Evolutionary conservation across 2,888 invertebrate genomes (phyloP).

Genomic region (Rhodophaea formosa): DNA sequence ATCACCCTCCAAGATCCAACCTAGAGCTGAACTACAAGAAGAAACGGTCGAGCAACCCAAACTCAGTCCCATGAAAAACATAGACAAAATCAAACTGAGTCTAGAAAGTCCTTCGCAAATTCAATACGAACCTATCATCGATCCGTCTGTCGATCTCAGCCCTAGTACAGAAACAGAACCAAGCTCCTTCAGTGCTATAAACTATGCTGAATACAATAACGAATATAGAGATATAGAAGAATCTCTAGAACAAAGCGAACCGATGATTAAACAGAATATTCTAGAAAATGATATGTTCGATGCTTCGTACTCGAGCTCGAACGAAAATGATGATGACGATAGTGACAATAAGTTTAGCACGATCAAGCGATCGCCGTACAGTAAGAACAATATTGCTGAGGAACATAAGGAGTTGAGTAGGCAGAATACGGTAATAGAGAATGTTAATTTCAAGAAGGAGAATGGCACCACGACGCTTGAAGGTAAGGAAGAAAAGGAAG

Average conservation of each 20-base stretch:
- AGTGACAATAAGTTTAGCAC: constrained; percentile 87
- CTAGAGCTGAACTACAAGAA: constrained; percentile 38
- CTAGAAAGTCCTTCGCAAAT: constrained; percentile 75
- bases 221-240: constrained; percentile 56
- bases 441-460: constrained; percentile 71
- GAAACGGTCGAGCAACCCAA: constrained; percentile 48
- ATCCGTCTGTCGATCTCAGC: constrained; percentile 63
- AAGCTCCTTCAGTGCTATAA: constrained; percentile 63
- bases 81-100: constrained; percentile 76
- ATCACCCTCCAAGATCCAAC: constrained; percentile 42
- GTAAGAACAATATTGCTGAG: constrained; percentile 67
- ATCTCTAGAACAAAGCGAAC: constrained; percentile 60
- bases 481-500: constrained; percentile 52
- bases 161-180: constrained; percentile 67
- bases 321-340: constrained; percentile 82
- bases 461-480: constrained; percentile 69
- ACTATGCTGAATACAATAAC: constrained; percentile 48
- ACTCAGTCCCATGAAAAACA: constrained; percentile 70
- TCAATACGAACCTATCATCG: constrained; percentile 74
- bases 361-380: constrained; percentile 85
- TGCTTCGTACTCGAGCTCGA: constrained; percentile 73
- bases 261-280: constrained; percentile 78
- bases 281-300: constrained; percentile 78
- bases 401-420: constrained; percentile 59
- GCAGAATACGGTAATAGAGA: constrained; percentile 77